Conservation (phyloP, 2,888 invertebrate genomes). For the Diabrotica balteata region DNA sequence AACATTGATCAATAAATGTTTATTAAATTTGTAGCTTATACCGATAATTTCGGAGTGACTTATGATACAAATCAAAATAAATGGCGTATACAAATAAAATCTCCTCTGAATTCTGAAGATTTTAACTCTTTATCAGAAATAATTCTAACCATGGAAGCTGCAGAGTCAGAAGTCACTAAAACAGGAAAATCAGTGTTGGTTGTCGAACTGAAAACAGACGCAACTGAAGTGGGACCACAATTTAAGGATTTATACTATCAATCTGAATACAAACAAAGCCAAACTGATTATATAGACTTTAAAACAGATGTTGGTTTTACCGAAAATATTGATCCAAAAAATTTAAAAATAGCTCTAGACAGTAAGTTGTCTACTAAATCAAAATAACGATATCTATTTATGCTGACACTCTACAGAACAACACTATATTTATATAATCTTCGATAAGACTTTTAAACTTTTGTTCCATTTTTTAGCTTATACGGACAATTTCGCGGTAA, state of each 20-base stretch:
- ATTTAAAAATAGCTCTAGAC: slow-evolving; percentile 12
- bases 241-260: slow-evolving; percentile 37
- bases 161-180: slow-evolving; percentile 4
- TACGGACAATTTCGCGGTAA: background rate
- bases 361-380: slow-evolving; percentile 16
- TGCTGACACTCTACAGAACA: background rate
- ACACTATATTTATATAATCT: background rate
- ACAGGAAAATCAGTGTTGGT: slow-evolving; percentile 29
- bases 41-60: slow-evolving; percentile 6
- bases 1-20: too few species aligned
- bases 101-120: background rate
- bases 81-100: slow-evolving; percentile 14
- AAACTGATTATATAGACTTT: slow-evolving; percentile 21
- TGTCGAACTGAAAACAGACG: slow-evolving; percentile 17
- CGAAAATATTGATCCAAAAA: slow-evolving; percentile 28
- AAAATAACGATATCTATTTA: background rate
- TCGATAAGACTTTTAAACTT: too few species aligned
- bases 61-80: background rate
- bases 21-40: background rate
- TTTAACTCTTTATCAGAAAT: slow-evolving; percentile 10
- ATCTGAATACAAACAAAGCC: slow-evolving; percentile 32
- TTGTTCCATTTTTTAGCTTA: slow-evolving; percentile 11
- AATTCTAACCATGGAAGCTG: slow-evolving; percentile 10
- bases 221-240: slow-evolving; percentile 16
- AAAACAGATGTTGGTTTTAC: slow-evolving; percentile 38